Percentiles rank a stretch among this genome's conserved stretches.
Conservation (phyloP, 2,888 invertebrate species). For the Aporophyla nigra region DNA sequence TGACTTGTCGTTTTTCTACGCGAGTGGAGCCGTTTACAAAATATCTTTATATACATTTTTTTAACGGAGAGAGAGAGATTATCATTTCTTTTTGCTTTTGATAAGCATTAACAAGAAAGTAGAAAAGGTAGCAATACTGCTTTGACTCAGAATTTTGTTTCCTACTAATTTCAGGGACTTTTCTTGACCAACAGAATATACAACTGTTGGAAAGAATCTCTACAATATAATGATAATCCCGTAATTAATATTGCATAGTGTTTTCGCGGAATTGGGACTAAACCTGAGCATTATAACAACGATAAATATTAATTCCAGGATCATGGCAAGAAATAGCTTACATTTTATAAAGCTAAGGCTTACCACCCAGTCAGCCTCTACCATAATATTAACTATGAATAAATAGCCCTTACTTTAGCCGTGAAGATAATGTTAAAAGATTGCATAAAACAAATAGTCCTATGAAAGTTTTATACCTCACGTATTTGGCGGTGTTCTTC, state of each 20-base stretch:
- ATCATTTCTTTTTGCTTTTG: neutral
- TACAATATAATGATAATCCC: neutral
- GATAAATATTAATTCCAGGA: neutral
- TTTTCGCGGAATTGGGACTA: neutral
- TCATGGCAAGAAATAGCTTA: neutral
- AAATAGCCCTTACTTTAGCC: neutral
- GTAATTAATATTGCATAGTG: neutral
- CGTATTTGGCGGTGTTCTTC: constrained; percentile 60
- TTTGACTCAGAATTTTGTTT: neutral
- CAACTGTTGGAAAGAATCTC: neutral
- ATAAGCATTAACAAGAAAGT: neutral
- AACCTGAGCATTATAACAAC: neutral
- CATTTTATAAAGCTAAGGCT: neutral
- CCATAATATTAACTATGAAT: neutral
- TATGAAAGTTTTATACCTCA: constrained; percentile 62
- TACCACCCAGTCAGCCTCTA: neutral
- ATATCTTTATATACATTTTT: neutral
- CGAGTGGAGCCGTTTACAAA: neutral
- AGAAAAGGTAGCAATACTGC: neutral
- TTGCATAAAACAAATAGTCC: constrained; percentile 36
- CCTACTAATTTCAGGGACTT: neutral
- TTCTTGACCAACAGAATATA: neutral
- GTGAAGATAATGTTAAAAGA: constrained; percentile 9
- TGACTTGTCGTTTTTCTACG: neutral
- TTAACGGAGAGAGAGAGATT: neutral